These are phyloP conservation scores for Hiodon alosoides DNA, from an alignment of 2,113 vertebrate genomes.

Conservation along the genomic window DNA sequence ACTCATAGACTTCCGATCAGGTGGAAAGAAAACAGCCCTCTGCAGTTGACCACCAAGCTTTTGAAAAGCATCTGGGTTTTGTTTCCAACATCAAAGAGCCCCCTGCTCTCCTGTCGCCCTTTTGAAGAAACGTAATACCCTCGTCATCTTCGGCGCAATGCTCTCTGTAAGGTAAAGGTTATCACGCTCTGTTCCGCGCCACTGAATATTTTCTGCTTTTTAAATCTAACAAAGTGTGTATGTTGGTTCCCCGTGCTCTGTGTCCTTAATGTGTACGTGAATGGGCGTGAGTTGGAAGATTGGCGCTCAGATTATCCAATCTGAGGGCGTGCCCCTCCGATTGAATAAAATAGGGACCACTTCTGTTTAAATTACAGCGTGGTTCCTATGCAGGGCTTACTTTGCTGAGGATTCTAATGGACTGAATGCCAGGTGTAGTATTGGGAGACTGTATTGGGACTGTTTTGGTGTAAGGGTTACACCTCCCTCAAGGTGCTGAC, in stretches of 20 bases:
- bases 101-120: not conserved
- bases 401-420: too few species aligned
- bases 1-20: conserved; percentile 3
- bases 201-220: not conserved
- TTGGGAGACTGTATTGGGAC: too few species aligned
- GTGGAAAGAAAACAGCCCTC: too few species aligned
- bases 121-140: conserved; percentile 16
- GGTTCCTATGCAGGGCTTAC: too few species aligned
- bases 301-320: too few species aligned
- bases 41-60: not conserved
- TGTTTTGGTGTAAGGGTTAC: too few species aligned
- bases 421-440: too few species aligned
- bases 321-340: too few species aligned
- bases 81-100: conserved; percentile 21
- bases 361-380: too few species aligned
- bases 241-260: not conserved
- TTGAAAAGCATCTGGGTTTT: conserved; percentile 9
- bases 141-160: conserved; percentile 8
- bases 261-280: not conserved
- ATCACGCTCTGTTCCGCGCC: not conserved
- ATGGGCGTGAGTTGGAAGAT: too few species aligned
- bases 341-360: too few species aligned
- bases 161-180: conserved; percentile 10
- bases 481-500: too few species aligned
- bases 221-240: not conserved